These are phyloP conservation scores for Drosophila oshimai DNA, from an alignment of 1,140 invertebrate species.

Conservation along the genomic window DNA sequence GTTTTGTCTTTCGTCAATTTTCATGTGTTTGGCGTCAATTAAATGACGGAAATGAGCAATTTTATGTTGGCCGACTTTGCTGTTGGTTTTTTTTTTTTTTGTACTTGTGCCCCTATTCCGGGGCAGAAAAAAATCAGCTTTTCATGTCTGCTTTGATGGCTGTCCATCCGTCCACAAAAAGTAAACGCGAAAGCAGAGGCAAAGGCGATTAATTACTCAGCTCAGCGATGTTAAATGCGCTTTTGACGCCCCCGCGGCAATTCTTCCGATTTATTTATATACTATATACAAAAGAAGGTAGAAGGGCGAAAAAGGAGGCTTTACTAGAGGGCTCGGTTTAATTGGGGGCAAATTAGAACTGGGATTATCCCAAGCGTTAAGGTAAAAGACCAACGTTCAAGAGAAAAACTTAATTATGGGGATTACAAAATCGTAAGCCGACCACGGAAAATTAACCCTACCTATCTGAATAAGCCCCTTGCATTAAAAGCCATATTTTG, in stretches of 20 bases:
- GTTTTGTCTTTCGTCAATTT: constrained; percentile 62
- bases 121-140: constrained; percentile 47
- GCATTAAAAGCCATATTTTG: constrained; percentile 1
- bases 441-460: neutral
- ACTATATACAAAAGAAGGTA: neutral
- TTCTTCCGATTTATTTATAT: constrained; percentile 15
- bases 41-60: constrained; percentile 76
- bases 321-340: constrained; percentile 25
- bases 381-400: neutral
- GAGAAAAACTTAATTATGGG: constrained; percentile 29
- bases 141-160: constrained; percentile 74
- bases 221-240: constrained; percentile 64
- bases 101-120: constrained; percentile 56
- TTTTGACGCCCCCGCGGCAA: constrained; percentile 49
- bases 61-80: constrained; percentile 59
- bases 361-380: constrained; percentile 29
- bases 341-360: constrained; percentile 45
- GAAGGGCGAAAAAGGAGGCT: neutral
- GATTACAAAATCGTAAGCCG: constrained; percentile 5
- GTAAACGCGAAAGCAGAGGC: constrained; percentile 26
- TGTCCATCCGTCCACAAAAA: constrained; percentile 36
- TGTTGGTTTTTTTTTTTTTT: constrained; percentile 11
- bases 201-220: constrained; percentile 74
- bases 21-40: constrained; percentile 68
- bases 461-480: neutral